Percentiles rank a stretch among this genome's conserved stretches.
Evolutionary conservation across 2,113 vertebrate genomes (phyloP).

Genomic region (Pseudorasbora parva): DNA sequence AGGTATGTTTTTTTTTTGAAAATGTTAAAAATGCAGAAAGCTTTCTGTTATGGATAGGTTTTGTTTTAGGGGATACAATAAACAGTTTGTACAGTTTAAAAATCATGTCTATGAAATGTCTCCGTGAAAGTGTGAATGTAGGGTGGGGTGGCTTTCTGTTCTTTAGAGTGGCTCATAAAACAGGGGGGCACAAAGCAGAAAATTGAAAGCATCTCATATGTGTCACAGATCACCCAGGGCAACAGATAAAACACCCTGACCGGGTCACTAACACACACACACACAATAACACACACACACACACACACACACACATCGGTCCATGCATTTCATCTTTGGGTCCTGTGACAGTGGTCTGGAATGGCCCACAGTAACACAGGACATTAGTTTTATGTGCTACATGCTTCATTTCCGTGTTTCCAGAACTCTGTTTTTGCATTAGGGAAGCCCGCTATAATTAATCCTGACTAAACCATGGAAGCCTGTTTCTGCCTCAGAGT

Average conservation of each 20-base stretch:
- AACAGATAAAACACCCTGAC: slow-evolving; percentile 58
- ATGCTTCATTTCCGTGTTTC: neutral
- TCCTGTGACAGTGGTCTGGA: slow-evolving; percentile 19
- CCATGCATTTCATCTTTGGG: slow-evolving; percentile 39
- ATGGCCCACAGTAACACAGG: slow-evolving; percentile 5
- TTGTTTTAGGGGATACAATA: too few species aligned
- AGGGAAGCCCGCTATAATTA: slow-evolving; percentile 5
- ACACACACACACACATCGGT: slow-evolving; percentile 15
- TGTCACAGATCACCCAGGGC: slow-evolving; percentile 58
- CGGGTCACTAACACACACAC: slow-evolving; percentile 39
- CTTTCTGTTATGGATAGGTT: too few species aligned
- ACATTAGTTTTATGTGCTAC: slow-evolving; percentile 8
- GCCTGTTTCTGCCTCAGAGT: neutral
- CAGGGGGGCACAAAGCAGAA: slow-evolving; percentile 67
- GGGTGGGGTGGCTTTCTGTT: slow-evolving; percentile 16
- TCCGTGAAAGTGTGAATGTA: neutral
- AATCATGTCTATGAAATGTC: too few species aligned
- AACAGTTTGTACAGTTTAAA: too few species aligned
- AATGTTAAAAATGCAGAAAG: too few species aligned
- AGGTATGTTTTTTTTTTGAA: too few species aligned
- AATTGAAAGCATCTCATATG: slow-evolving; percentile 70
- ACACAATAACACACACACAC: neutral
- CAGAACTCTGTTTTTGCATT: neutral
- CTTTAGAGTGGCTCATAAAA: slow-evolving; percentile 59
- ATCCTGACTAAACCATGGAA: neutral